Evolutionary conservation across 2,797 vertebrate species (phyloP).

Genomic region (Cossypha niveicapilla): DNA sequence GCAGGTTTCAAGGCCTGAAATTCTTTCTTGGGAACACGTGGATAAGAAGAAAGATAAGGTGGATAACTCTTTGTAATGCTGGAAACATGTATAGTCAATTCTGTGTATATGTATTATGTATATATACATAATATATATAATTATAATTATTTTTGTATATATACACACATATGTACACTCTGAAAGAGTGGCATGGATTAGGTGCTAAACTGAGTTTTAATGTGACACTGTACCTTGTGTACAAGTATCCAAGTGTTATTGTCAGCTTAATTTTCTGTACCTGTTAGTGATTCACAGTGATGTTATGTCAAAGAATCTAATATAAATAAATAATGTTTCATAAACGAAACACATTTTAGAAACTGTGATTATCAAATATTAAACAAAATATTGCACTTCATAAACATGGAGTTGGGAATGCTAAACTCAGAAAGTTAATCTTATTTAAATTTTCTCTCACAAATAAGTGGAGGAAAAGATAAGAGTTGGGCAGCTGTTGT

Average conservation of each 20-base stretch:
- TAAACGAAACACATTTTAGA: background rate
- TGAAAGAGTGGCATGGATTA: background rate
- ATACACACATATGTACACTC: rapidly evolving
- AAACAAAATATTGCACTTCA: background rate
- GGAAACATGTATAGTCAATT: background rate
- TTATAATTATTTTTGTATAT: background rate
- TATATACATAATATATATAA: background rate
- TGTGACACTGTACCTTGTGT: background rate
- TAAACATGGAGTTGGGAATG: background rate
- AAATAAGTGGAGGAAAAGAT: background rate
- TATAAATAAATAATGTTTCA: no score
- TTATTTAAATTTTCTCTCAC: background rate
- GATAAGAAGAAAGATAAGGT: background rate
- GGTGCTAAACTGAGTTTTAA: background rate
- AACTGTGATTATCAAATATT: background rate
- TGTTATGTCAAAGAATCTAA: background rate
- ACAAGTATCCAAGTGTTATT: background rate
- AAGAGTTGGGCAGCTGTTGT: background rate
- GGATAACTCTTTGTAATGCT: background rate
- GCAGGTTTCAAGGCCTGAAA: background rate
- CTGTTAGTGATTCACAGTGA: background rate
- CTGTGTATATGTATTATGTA: background rate
- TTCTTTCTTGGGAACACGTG: background rate
- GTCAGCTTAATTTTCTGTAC: background rate
- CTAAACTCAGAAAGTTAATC: background rate